Conservation (phyloP, 1,140 invertebrate genomes). For the Schlechtendalia chinensis region DNA sequence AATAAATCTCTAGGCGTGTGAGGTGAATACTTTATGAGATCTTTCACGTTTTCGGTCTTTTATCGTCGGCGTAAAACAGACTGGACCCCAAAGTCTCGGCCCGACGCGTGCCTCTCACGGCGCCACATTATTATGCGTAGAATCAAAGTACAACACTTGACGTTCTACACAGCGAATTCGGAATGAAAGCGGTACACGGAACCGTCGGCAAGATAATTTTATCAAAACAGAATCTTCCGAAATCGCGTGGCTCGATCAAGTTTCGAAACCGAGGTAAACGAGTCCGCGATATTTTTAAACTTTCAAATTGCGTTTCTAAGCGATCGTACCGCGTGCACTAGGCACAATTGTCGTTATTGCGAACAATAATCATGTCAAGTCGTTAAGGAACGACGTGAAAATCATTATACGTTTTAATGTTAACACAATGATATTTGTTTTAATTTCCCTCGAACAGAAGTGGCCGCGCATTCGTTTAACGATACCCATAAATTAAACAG, state of each 20-base stretch:
- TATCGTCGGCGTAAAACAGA: slow-evolving; percentile 13
- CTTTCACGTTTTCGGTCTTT: slow-evolving; percentile 20
- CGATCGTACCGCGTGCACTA: too few species aligned
- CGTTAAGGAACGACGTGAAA: too few species aligned
- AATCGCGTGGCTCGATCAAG: neutral
- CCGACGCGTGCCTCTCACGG: neutral
- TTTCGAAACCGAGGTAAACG: neutral
- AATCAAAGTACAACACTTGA: slow-evolving; percentile 24
- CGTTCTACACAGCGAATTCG: slow-evolving; percentile 2
- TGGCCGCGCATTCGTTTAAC: neutral
- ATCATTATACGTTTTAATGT: neutral
- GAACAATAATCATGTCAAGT: neutral
- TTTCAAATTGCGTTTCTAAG: neutral
- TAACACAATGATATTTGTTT: too few species aligned
- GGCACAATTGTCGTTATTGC: neutral
- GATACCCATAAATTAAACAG: neutral
- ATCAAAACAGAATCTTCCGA: neutral
- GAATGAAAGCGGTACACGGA: neutral
- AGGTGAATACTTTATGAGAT: slow-evolving; percentile 39
- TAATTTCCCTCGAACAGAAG: too few species aligned
- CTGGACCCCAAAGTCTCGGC: neutral
- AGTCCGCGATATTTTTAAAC: neutral
- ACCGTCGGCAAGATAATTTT: neutral
- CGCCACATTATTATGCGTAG: slow-evolving; percentile 26
- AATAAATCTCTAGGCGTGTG: slow-evolving; percentile 18